A percentile compares a stretch with the other conserved stretches of the same genome.
These are phyloP conservation scores for Drosophila subquinaria DNA, from an alignment of 2,888 invertebrate genomes.

Conservation along the genomic window DNA sequence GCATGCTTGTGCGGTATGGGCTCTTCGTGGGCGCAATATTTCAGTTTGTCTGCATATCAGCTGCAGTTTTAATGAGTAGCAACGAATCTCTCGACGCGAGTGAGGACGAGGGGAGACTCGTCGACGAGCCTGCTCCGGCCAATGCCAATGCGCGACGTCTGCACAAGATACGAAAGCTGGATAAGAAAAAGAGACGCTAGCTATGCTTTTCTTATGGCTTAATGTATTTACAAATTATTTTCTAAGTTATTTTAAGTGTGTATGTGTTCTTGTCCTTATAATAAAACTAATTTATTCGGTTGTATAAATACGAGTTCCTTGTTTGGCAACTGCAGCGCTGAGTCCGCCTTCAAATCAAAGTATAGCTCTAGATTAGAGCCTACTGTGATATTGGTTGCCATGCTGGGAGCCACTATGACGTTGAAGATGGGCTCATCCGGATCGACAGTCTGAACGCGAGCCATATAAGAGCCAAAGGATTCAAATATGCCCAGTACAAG, in stretches of 20 bases:
- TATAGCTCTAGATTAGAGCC: constrained; percentile 36
- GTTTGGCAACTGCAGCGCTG: constrained; percentile 28
- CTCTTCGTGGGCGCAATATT: constrained; percentile 95
- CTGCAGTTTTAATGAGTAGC: constrained; percentile 91
- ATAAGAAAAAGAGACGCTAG: constrained; percentile 84
- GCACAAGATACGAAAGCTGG: constrained; percentile 83
- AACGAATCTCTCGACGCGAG: constrained; percentile 61
- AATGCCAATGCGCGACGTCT: constrained; percentile 69
- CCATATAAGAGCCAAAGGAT: constrained; percentile 47
- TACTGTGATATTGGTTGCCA: constrained; percentile 1
- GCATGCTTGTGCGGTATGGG: constrained; percentile 91
- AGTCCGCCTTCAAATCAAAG: constrained; percentile 24
- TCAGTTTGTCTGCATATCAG: constrained; percentile 92
- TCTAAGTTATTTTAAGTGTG: constrained; percentile 25
- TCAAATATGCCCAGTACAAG: constrained; percentile 27
- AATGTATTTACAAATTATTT: constrained; percentile 27
- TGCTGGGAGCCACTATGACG: constrained; percentile 27
- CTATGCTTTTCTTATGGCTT: not conserved
- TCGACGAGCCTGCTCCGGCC: constrained; percentile 26
- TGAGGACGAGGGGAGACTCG: constrained; percentile 36
- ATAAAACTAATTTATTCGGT: constrained; percentile 57
- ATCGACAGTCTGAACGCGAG: constrained; percentile 24
- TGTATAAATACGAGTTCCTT: constrained; percentile 44
- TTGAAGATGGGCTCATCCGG: constrained; percentile 22
- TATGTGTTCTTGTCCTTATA: constrained; percentile 32